Base-by-base conservation (phyloP, 2,888 invertebrate genomes). In the Pterobdella sp. region DNA sequence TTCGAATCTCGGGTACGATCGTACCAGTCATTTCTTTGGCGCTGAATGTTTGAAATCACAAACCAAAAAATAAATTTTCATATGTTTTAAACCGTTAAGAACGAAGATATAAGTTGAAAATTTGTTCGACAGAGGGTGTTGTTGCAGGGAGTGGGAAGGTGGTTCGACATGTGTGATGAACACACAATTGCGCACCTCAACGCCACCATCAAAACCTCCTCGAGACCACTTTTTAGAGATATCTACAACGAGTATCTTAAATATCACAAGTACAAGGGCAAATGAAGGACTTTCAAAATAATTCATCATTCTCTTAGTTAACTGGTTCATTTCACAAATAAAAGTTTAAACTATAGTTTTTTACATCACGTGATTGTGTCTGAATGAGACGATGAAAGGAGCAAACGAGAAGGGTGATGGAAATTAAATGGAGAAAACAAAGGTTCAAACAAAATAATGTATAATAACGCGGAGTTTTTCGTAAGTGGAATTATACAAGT, bases 131-230 rank as follows among this genome's bases (percentile, higher is more conserved):
- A 71, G 71, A 71, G 34, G 36, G n/a, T 63, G 1, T 26, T 71
- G 71, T 32, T 63, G 34, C 71, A 71, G n/a, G 71, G 56, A 1
- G 36, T 71, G 29, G 60, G 63, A 34, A 18, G 29, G n/a, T 71
- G 71, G 71, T 63, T 71, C 35, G 71, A 71, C 37, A 34, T 71
- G 71, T 71, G 71, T 36, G 37, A 71, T 26, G 71, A 71, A 36
- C 37, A 71, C 63, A 60, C 71, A 7, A 71, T 63, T 26, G 71
- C 60, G 10, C 71, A 49, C 34, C 63, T 71, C 35, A 32, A 71
- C 42, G n/a, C n/a, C 31, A 36, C 60, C 26, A 34, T 71, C n/a
- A 26, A 60, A 32, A 14, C 60, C 14, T 60, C 35, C 18, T 60
- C 71, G 7, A 56, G 52, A 4, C 63, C 60, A 35, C 32, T 71